These are phyloP conservation scores for Papio anubis DNA, from an alignment of 2,113 vertebrate genomes.

Conservation along the genomic window DNA sequence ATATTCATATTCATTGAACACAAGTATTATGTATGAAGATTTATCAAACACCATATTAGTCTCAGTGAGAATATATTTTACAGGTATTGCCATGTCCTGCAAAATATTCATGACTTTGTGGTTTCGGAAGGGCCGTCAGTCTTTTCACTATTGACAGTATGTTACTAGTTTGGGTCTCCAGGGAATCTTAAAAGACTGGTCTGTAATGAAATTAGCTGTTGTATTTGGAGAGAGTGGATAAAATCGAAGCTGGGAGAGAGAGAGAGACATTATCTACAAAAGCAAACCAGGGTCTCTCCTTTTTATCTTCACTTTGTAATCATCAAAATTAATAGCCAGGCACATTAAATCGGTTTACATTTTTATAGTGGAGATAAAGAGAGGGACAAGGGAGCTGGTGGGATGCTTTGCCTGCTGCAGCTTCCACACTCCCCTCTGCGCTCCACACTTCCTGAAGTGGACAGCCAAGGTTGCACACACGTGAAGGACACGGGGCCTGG, in stretches of 20 bases:
- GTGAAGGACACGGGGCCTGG: fast-evolving
- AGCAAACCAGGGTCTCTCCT: not conserved
- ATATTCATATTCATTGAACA: not conserved
- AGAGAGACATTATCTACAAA: not conserved
- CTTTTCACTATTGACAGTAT: not conserved
- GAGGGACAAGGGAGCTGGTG: not conserved
- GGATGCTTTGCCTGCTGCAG: fast-evolving
- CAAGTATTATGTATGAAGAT: not conserved
- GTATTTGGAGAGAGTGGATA: not conserved
- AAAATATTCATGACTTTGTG: not conserved
- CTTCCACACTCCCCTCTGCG: too few species aligned
- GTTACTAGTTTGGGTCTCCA: not conserved
- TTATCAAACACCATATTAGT: not conserved
- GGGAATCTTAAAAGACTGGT: not conserved
- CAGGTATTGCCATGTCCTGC: not conserved
- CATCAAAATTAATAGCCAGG: not conserved
- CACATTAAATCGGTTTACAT: not conserved
- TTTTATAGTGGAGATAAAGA: not conserved
- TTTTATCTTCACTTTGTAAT: not conserved
- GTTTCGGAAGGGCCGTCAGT: not conserved
- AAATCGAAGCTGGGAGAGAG: not conserved
- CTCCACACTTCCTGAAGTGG: fast-evolving
- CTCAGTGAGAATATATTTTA: not conserved
- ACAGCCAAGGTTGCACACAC: not conserved
- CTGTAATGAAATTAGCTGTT: not conserved